Evolutionary conservation across 2,888 invertebrate species (phyloP).

Genomic region (Nomada lathburiana): DNA sequence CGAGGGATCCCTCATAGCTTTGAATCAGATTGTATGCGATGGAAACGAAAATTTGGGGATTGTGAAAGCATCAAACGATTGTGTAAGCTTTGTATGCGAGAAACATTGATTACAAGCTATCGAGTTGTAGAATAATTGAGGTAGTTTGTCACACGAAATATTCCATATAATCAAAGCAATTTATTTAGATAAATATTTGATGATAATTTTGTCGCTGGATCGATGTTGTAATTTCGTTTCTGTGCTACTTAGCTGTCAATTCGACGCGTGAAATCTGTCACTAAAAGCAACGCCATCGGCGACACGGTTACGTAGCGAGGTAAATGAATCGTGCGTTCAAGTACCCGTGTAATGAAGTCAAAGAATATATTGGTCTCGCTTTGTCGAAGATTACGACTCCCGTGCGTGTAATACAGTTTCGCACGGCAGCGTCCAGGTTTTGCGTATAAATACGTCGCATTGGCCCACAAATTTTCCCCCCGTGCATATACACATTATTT

Average conservation of each 20-base stretch:
- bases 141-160: too few relatives aligned
- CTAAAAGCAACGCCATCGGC: background rate
- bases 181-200: too few relatives aligned
- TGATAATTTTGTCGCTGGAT: background rate
- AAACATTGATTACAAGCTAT: too few relatives aligned
- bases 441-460: constrained; percentile 5
- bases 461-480: constrained; percentile 20
- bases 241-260: constrained; percentile 19
- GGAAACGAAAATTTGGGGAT: background rate
- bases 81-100: too few relatives aligned
- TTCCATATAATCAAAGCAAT: too few relatives aligned
- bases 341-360: constrained; percentile 80
- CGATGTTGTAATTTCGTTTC: background rate
- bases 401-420: constrained; percentile 71
- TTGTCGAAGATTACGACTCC: constrained; percentile 79
- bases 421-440: constrained; percentile 22
- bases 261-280: constrained; percentile 18
- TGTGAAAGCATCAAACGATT: background rate
- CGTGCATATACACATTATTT: background rate
- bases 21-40: background rate
- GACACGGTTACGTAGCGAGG: constrained; percentile 51
- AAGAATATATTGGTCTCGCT: constrained; percentile 74
- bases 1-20: background rate
- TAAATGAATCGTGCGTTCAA: constrained; percentile 74
- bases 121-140: too few relatives aligned